Evolutionary conservation across 2,797 vertebrate genomes (phyloP).

Genomic region (Mionectes olivaceus): DNA sequence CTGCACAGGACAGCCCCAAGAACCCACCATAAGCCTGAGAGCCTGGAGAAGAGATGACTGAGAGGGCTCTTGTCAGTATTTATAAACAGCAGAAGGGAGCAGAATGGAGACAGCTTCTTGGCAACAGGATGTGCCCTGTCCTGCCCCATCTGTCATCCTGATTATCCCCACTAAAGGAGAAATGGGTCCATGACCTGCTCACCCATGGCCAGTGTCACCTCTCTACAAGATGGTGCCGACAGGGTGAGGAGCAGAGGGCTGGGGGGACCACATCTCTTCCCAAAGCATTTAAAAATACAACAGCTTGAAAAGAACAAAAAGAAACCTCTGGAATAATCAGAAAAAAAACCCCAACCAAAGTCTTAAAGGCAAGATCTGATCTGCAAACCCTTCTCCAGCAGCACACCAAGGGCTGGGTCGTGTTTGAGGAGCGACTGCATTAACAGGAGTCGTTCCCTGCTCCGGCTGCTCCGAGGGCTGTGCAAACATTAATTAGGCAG

Average conservation of each 20-base stretch:
- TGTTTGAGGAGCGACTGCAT: neutral
- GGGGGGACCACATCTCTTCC: neutral
- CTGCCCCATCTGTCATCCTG: neutral
- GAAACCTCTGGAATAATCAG: fast-evolving
- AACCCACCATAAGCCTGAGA: neutral
- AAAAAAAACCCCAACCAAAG: neutral
- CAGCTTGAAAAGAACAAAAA: neutral
- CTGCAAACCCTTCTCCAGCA: neutral
- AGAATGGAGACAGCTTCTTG: neutral
- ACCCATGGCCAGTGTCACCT: neutral
- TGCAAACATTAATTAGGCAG: slow-evolving; percentile 13
- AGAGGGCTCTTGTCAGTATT: neutral
- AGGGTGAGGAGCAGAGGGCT: neutral
- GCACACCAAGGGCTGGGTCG: neutral
- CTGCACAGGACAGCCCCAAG: neutral
- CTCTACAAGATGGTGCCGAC: no score
- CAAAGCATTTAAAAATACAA: neutral
- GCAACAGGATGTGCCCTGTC: neutral
- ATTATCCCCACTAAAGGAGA: neutral
- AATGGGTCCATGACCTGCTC: fast-evolving
- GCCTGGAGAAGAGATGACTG: no score
- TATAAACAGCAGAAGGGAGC: neutral
- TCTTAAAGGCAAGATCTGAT: neutral
- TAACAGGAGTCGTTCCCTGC: neutral
- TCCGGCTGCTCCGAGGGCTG: neutral